Evolutionary conservation across 1,140 invertebrate genomes (phyloP).

Genomic region (Orchestia grillus): DNA sequence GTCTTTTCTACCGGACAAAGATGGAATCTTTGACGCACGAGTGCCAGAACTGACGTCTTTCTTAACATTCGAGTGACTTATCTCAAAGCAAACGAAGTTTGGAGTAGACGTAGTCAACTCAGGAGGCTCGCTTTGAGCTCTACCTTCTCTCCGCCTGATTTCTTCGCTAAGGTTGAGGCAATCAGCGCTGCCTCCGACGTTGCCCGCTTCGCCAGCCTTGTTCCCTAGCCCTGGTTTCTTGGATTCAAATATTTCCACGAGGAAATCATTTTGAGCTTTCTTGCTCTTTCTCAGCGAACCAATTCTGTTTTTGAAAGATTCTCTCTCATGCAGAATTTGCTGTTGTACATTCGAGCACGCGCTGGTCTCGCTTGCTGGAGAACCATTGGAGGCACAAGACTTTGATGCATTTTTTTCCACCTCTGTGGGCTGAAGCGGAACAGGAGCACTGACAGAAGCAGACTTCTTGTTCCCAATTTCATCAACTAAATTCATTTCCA

Average conservation of each 20-base stretch:
- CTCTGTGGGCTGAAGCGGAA: neutral
- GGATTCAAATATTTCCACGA: conserved; percentile 32
- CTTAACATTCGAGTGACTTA: conserved; percentile 19
- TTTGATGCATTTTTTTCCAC: neutral
- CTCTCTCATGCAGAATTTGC: conserved; percentile 12
- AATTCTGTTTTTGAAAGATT: conserved; percentile 23
- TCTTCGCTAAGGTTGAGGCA: neutral
- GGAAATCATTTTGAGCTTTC: conserved; percentile 1
- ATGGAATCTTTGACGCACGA: neutral
- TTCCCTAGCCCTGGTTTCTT: neutral
- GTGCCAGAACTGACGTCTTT: conserved; percentile 25
- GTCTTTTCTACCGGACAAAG: neutral
- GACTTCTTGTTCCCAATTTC: neutral
- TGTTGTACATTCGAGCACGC: neutral
- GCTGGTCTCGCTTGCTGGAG: neutral
- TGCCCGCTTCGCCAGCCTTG: too few species aligned
- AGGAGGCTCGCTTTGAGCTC: conserved; percentile 43
- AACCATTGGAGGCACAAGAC: neutral
- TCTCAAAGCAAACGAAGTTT: conserved; percentile 46
- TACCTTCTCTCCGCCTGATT: neutral
- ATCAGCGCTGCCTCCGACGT: neutral
- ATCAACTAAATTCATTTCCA: neutral
- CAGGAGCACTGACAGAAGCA: neutral
- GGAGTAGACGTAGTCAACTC: neutral
- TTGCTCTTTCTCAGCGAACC: conserved; percentile 15